Evolutionary conservation across 2,797 vertebrate species (phyloP).

Genomic region (Sebastes aleutianus): DNA sequence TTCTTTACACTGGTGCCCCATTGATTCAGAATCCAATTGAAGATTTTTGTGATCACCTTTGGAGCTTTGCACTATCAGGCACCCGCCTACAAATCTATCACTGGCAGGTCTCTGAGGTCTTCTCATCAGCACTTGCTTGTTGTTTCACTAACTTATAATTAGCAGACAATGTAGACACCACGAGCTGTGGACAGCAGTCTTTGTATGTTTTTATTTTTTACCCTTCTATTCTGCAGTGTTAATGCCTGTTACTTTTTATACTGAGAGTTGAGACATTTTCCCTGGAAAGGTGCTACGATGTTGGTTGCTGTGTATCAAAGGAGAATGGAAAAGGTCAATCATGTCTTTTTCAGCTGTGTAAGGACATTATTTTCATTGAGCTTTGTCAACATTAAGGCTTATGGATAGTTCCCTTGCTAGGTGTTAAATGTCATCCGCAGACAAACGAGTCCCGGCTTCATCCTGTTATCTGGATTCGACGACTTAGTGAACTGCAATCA

Average conservation of each 20-base stretch:
- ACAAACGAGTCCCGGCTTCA: background rate
- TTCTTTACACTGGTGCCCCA: background rate
- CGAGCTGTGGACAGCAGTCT: background rate
- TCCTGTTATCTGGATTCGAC: background rate
- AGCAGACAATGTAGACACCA: background rate
- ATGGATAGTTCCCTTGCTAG: background rate
- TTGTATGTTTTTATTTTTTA: background rate
- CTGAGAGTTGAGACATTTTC: background rate
- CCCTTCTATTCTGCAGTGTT: background rate
- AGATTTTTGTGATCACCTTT: background rate
- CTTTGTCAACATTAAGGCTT: background rate
- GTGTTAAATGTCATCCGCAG: constrained; percentile 17
- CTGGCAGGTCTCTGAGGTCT: background rate
- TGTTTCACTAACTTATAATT: background rate
- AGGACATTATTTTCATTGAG: background rate
- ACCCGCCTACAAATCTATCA: background rate
- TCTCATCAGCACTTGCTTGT: background rate
- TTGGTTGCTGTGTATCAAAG: background rate
- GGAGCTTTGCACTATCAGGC: background rate
- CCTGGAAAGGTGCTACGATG: background rate
- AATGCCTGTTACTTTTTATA: background rate
- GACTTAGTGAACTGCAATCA: background rate
- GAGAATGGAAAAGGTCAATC: background rate
- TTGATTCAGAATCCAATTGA: background rate
- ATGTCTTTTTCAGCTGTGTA: background rate